Base-by-base conservation (phyloP, 2,888 invertebrate genomes). In the Pollenia angustigena region DNA sequence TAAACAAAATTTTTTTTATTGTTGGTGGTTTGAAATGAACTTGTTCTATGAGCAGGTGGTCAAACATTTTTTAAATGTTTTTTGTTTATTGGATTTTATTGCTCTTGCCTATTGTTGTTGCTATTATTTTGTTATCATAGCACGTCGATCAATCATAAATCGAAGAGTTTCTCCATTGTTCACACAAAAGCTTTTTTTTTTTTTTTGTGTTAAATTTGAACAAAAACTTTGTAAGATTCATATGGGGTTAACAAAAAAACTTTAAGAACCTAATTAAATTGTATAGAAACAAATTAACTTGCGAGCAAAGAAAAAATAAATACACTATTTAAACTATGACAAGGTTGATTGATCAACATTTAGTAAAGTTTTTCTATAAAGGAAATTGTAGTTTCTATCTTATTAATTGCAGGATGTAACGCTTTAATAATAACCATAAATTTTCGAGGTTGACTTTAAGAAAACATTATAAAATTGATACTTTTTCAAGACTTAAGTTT, bases 61-160 rank as follows among this genome's bases (percentile, higher is more conserved):
- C 72, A 82, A 62, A 60, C 9, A 50, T 48, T 58, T 74, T 40
- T 56, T 56, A 46, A 66, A 32, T 12, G 16, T 40, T 74, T 74
- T 50, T 60, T 23, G 56, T 18, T 54, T 56, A 23, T 23, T 23
- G 23, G 23, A 23, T 23, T 12, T 48, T 48, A 42, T 75, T 82
- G 42, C 32, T 81, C 3, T 56, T 40, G 42, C 48, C 16, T 81
- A 8, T 52, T 44, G 14, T 66, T 44, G n/a, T 66, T 69, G 50
- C 56, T 79, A 23, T 50, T 75, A 23, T 50, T 75, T 64, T 81
- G 69, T 71, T 76, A 80, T 81, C 71, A 85, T 11, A 58, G 11
- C 82, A 82, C 74, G 44, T 62, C 74, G 68, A 85, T 85, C 85
- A 82, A 79, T 82, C 79, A 82, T 64, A 81, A 66, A 71, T 40